Percentiles rank a stretch among this genome's conserved stretches.
Evolutionary conservation across 2,888 invertebrate genomes (phyloP).

Genomic region (Trilocha varians): DNA sequence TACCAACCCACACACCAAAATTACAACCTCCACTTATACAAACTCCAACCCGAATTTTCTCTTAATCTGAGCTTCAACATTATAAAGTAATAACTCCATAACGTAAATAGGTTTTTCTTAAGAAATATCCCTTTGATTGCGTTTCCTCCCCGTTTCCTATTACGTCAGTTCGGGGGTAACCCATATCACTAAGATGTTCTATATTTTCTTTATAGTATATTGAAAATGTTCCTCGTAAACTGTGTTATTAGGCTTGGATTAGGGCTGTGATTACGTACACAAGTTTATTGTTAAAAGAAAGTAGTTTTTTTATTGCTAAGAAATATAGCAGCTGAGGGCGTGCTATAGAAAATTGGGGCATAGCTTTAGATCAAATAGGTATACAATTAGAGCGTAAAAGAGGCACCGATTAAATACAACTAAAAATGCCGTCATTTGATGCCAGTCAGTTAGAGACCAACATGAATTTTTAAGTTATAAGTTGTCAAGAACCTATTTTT

Average conservation of each 20-base stretch:
- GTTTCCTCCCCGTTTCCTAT: constrained; percentile 14
- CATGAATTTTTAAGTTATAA: too few relatives aligned
- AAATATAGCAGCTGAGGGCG: too few relatives aligned
- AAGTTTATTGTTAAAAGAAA: not conserved
- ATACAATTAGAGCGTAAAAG: too few relatives aligned
- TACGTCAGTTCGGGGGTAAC: constrained; percentile 18
- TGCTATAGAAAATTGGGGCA: too few relatives aligned
- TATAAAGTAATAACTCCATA: not conserved
- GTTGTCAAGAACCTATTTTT: too few relatives aligned
- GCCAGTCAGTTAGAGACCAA: too few relatives aligned
- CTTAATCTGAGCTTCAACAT: not conserved
- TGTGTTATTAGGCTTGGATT: constrained; percentile 2
- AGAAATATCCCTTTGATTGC: constrained; percentile 9
- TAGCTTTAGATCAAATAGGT: too few relatives aligned
- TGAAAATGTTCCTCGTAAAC: constrained; percentile 10
- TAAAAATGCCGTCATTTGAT: too few relatives aligned
- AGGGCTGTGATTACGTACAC: not conserved
- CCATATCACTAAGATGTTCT: constrained; percentile 20
- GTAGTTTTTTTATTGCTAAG: not conserved
- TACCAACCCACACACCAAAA: too few relatives aligned
- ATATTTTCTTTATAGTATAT: constrained; percentile 12
- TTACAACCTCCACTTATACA: too few relatives aligned
- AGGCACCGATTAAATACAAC: too few relatives aligned
- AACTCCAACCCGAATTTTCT: not conserved
- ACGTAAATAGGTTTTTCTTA: constrained; percentile 3